Evolutionary conservation across 2,888 invertebrate genomes (phyloP).

Genomic region (Shargacucullia verbasci): DNA sequence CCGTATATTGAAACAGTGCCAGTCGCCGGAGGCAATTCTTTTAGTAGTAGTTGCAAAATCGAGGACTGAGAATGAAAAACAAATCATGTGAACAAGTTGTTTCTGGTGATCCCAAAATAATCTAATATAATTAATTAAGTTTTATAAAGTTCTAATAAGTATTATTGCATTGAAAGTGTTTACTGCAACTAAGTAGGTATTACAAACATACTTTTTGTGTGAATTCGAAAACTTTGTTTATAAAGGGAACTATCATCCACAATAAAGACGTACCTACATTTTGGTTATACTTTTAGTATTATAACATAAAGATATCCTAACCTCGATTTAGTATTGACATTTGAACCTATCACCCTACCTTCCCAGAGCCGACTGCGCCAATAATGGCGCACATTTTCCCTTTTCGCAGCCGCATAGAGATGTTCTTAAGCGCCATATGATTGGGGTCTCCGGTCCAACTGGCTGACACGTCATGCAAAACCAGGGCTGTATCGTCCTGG

Average conservation of each 20-base stretch:
- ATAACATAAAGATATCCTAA: too few relatives aligned
- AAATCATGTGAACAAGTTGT: constrained; percentile 41
- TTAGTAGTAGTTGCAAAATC: constrained; percentile 91
- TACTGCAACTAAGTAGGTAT: too few relatives aligned
- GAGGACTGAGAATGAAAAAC: constrained; percentile 85
- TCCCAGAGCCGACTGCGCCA: constrained; percentile 93
- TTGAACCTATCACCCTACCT: constrained; percentile 73
- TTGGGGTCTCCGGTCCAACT: constrained; percentile 87
- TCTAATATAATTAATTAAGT: not conserved
- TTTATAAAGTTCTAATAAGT: too few relatives aligned
- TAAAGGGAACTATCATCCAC: too few relatives aligned
- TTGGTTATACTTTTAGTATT: too few relatives aligned
- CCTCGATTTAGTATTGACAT: too few relatives aligned
- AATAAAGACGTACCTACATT: too few relatives aligned
- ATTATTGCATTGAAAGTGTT: too few relatives aligned
- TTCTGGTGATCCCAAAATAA: constrained; percentile 7
- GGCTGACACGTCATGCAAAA: constrained; percentile 77
- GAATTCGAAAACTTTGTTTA: too few relatives aligned
- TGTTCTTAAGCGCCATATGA: constrained; percentile 86
- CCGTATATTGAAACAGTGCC: constrained; percentile 91
- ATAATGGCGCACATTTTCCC: constrained; percentile 92
- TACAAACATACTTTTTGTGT: too few relatives aligned
- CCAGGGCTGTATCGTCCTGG: constrained; percentile 73
- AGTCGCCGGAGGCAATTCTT: constrained; percentile 90
- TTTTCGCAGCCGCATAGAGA: constrained; percentile 86